phyloP scores from a whole-genome alignment of 2,797 vertebrate species.

The Luscinia megarhynchos region DNA sequence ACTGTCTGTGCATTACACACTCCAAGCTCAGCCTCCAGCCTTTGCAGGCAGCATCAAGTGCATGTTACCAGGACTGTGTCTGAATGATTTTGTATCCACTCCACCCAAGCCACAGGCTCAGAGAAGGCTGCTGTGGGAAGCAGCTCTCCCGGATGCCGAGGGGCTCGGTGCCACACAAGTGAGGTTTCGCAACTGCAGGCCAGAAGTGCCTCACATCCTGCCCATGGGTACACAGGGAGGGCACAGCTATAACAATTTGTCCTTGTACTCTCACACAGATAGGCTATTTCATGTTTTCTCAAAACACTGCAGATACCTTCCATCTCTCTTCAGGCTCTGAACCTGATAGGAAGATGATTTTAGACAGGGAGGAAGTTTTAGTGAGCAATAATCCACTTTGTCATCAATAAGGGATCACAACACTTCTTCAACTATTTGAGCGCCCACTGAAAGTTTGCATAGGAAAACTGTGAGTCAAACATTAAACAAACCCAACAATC shows the following conservation, averaged over 20 bases:
- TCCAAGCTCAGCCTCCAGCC: not conserved
- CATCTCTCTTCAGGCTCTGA: not conserved
- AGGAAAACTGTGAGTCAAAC: not conserved
- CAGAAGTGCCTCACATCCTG: not conserved
- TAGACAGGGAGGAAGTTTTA: not conserved
- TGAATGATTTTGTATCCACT: fast-evolving
- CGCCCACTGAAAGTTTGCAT: not conserved
- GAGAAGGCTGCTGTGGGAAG: not conserved
- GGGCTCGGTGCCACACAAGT: not conserved
- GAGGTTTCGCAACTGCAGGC: not conserved
- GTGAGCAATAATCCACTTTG: not conserved
- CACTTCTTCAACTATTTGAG: not conserved
- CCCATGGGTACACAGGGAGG: not conserved
- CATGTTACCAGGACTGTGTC: fast-evolving
- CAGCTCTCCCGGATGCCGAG: not conserved
- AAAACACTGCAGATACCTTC: not conserved
- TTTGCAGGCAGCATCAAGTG: not conserved
- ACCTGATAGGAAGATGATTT: not conserved
- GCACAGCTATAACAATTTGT: not conserved
- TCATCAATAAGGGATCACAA: not conserved
- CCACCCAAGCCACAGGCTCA: not conserved
- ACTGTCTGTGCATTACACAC: not conserved
- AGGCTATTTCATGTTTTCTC: not conserved
- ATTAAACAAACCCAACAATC: not conserved
- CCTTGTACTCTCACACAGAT: not conserved